phyloP scores from a whole-genome alignment of 2,888 invertebrate species.

The Vannuccia rotundouncinata region DNA sequence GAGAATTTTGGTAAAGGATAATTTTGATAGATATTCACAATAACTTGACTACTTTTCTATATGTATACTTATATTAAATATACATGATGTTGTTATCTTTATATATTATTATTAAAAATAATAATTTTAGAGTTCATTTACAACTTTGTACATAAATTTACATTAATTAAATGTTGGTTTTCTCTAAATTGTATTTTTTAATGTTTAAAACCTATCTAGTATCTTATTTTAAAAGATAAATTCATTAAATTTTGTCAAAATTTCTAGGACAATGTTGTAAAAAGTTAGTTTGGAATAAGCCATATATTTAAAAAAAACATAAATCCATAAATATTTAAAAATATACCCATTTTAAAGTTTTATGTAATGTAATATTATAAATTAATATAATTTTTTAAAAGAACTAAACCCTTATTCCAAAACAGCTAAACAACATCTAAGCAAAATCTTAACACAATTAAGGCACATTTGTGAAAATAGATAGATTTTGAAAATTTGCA shows the following conservation, averaged over 20 bases:
- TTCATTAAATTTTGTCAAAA: background rate
- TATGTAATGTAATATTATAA: too few species aligned
- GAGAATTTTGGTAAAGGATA: constrained; percentile 11
- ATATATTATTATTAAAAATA: constrained; percentile 9
- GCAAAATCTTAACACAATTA: too few species aligned
- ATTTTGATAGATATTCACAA: constrained; percentile 20
- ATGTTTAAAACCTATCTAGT: background rate
- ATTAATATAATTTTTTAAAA: too few species aligned
- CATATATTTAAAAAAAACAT: background rate
- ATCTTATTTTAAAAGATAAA: background rate
- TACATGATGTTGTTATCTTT: constrained; percentile 14
- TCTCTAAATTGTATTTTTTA: too few species aligned
- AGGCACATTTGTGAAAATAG: too few species aligned
- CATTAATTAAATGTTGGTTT: background rate
- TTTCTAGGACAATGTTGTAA: background rate
- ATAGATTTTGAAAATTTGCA: too few species aligned
- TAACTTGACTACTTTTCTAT: constrained; percentile 23
- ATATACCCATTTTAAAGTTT: too few species aligned
- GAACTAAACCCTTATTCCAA: too few species aligned
- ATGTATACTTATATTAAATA: constrained; percentile 16
- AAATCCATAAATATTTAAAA: too few species aligned
- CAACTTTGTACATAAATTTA: constrained; percentile 19
- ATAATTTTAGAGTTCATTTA: constrained; percentile 18
- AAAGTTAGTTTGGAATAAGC: background rate
- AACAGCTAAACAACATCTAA: too few species aligned